These are phyloP conservation scores for Busseola fusca DNA, from an alignment of 2,888 invertebrate genomes.

Conservation along the genomic window DNA sequence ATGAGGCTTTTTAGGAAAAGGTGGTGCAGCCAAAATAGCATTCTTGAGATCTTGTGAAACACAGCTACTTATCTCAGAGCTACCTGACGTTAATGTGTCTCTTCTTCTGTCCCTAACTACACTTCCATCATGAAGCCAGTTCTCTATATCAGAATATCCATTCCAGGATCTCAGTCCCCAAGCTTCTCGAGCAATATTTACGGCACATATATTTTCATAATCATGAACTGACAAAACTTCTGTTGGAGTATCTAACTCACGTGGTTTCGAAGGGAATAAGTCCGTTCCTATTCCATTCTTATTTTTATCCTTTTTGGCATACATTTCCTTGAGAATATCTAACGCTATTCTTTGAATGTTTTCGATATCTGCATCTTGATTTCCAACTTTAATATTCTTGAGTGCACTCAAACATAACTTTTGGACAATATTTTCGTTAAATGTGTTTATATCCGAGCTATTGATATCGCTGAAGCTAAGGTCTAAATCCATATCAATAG, in stretches of 20 bases:
- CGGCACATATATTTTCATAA: slow-evolving; percentile 91
- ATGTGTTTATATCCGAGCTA: slow-evolving; percentile 87
- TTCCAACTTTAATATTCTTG: slow-evolving; percentile 88
- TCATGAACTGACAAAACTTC: slow-evolving; percentile 90
- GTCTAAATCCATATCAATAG: slow-evolving; percentile 87
- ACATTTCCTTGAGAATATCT: slow-evolving; percentile 88
- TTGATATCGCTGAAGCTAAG: slow-evolving; percentile 88
- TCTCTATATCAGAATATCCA: slow-evolving; percentile 91
- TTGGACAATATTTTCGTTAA: slow-evolving; percentile 88
- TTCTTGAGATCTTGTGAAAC: slow-evolving; percentile 84
- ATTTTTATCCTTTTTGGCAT: slow-evolving; percentile 84
- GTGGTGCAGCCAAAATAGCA: slow-evolving; percentile 82
- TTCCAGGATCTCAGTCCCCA: slow-evolving; percentile 91
- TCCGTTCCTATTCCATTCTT: slow-evolving; percentile 77
- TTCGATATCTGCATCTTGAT: slow-evolving; percentile 88
- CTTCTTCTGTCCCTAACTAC: slow-evolving; percentile 89
- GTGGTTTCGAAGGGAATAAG: slow-evolving; percentile 77
- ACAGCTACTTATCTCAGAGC: slow-evolving; percentile 88
- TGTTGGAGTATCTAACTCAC: slow-evolving; percentile 88
- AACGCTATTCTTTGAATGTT: slow-evolving; percentile 88
- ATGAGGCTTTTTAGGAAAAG: slow-evolving; percentile 82
- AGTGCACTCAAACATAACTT: slow-evolving; percentile 87
- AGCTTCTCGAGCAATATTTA: slow-evolving; percentile 90
- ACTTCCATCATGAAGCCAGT: slow-evolving; percentile 90
- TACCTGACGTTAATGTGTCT: slow-evolving; percentile 89